Evolutionary conservation across 2,797 vertebrate species (phyloP).

Genomic region (Astyanax mexicanus): DNA sequence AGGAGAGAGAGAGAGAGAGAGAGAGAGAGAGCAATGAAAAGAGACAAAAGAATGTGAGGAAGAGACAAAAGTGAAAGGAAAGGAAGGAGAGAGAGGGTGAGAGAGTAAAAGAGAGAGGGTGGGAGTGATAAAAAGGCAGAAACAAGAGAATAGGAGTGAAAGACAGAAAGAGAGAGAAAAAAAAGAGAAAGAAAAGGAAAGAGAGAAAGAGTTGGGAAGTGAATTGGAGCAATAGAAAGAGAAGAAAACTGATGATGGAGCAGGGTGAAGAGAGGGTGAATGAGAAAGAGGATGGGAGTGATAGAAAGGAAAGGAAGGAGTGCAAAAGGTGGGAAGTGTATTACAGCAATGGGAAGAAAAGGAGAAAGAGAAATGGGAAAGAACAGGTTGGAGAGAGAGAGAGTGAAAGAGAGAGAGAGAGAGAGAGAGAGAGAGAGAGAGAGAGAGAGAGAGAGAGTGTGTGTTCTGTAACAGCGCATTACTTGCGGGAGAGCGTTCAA

Average conservation of each 20-base stretch:
- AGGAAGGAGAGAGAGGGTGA: no score
- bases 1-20: no score
- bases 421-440: neutral
- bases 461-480: conserved; percentile 26
- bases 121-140: neutral
- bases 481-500: conserved; percentile 28
- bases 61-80: no score
- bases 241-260: no score
- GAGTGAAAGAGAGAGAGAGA: neutral
- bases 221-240: neutral
- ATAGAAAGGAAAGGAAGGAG: neutral
- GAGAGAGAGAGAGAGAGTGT: neutral
- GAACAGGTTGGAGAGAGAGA: neutral
- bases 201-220: neutral
- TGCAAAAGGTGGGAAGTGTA: no score
- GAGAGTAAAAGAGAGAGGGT: neutral
- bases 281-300: no score
- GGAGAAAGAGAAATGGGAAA: neutral
- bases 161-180: no score
- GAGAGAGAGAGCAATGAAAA: neutral
- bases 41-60: neutral
- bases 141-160: no score
- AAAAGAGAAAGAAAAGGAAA: no score
- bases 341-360: neutral
- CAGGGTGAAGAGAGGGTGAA: no score